Evolutionary conservation across 1,140 invertebrate genomes (phyloP), one percentile per base, ranked within the genome.

Genomic region (Panagrolaimus sp.): DNA sequence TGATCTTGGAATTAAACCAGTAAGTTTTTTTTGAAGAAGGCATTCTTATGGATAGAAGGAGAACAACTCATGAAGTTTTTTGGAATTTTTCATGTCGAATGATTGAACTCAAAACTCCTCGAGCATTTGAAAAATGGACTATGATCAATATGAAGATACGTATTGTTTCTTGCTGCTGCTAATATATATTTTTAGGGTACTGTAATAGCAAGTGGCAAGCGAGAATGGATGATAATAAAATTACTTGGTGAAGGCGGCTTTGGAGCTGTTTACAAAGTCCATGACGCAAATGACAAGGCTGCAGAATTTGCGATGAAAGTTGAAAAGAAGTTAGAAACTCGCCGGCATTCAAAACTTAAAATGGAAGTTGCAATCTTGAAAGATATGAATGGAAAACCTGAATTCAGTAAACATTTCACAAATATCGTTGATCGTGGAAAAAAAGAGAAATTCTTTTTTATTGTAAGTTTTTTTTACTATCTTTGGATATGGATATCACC

Each of bases 341-440:
- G 71, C 14, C 17, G 24, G 15, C 58, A 71, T 62, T 47, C 44
- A n/a, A 70, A 71, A 32, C 71, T 71, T 14, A 71, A 71, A 43
- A 71, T 71, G 71, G 71, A 71, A 62, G 28, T 69, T n/a, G 67
- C 67, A 17, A 69, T 69, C n/a, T 45, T 69, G n/a, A 69, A 69
- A 63, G 9, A 28, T 12, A n/a, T 62, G 5, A 64, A 43, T 64
- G 5, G 1, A 68, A 6, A 28, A 21, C 63, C 66, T 26, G 32
- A 24, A 28, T n/a, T 17, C 17, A 28, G 52, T 26, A 14, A 38
- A 12, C 69, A 70, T 44, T 70, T 70, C 46, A 71, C 68, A 17
- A 21, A 70, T 12, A 48, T 69, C 9, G 45, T 70, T 12, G 69
- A 70, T 38, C 69, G 69, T 1, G 69, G 17, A 8, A 70, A 70